Base-by-base conservation (phyloP, 1,140 invertebrate genomes). In the Spodoptera frugiperda region DNA sequence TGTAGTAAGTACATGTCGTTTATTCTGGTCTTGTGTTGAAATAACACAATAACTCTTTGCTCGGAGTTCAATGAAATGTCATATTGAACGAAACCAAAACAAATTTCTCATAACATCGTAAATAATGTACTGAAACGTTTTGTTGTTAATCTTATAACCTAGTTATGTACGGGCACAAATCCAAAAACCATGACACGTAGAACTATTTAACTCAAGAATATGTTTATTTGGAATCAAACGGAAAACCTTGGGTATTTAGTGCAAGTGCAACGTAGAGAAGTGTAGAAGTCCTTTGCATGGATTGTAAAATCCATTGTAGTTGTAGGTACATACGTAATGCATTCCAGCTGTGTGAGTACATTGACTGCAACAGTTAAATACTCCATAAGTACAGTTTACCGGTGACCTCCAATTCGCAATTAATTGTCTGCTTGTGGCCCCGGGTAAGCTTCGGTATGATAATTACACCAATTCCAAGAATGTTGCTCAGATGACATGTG, bases 401-500 rank as follows among this genome's bases (percentile, higher is more conserved):
- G 61, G 53, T 48, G 53, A 57, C 53, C 61, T 65, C 49, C 74
- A 67, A 76, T 63, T 44, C 46, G 30, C 33, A 51, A 75, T 33
- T 75, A 19, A 75, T 30, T 30, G 17, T 15, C 21, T 55, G 39
- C 19, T 17, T 76, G 54, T 76, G 25, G 21, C 48, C 61, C 14
- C 53, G 17, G 11, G 61, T 68, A 53, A 51, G 65, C 65, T 17
- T 30, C 65, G 25, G 48, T 39, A 39, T 1, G 33, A 9, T 68
- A 53, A 68, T 68, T 68, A 53, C 65, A 68, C 65, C 48, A 68
- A 68, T 68, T 68, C 65, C 25, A 51, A 46, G 65, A 68, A 53
- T 53, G 65, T 17, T 11, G 25, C 30, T 15, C 21, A 68, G 65
- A 68, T 48, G 65, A 53, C 25, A 53, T 33, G 65, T 67, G 44